These are phyloP conservation scores for Turritopsis rubra DNA, from an alignment of 30 jellyfish, hydroid and myxozoan genomes.

Conservation along the genomic window DNA sequence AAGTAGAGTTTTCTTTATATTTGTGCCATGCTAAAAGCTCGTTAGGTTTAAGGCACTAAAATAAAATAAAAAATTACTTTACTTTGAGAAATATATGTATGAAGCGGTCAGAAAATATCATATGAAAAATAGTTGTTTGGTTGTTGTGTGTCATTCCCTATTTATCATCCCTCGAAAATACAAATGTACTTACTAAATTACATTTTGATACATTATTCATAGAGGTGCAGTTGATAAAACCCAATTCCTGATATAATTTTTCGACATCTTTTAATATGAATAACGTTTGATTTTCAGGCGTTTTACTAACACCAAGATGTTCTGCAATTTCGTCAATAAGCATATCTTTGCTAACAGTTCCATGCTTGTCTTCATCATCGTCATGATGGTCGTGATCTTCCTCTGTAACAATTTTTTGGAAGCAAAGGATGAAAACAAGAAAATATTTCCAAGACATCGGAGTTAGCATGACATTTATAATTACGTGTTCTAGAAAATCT, in stretches of 20 bases:
- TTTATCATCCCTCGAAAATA: no score
- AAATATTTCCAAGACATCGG: neutral
- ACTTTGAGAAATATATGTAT: no score
- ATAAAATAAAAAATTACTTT: neutral
- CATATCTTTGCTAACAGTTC: neutral
- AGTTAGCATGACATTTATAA: neutral
- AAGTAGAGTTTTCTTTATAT: neutral
- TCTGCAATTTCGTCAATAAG: slow-evolving; percentile 5
- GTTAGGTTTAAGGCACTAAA: neutral
- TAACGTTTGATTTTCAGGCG: neutral
- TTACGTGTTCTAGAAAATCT: neutral
- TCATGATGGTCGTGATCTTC: neutral
- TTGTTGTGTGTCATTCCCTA: no score
- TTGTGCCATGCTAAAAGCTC: neutral
- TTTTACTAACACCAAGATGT: neutral
- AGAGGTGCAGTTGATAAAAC: neutral
- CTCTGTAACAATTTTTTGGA: neutral
- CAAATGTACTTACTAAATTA: slow-evolving; percentile 1
- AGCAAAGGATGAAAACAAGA: neutral
- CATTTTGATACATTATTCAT: neutral
- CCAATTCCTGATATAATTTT: neutral
- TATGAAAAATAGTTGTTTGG: no score
- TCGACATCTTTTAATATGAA: neutral
- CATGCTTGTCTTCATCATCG: slow-evolving; percentile 1
- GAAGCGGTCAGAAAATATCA: no score